Evolutionary conservation across 2,888 invertebrate genomes (phyloP), one percentile per base, ranked within the genome.

Genomic region (Caenorhabditis sp.): DNA sequence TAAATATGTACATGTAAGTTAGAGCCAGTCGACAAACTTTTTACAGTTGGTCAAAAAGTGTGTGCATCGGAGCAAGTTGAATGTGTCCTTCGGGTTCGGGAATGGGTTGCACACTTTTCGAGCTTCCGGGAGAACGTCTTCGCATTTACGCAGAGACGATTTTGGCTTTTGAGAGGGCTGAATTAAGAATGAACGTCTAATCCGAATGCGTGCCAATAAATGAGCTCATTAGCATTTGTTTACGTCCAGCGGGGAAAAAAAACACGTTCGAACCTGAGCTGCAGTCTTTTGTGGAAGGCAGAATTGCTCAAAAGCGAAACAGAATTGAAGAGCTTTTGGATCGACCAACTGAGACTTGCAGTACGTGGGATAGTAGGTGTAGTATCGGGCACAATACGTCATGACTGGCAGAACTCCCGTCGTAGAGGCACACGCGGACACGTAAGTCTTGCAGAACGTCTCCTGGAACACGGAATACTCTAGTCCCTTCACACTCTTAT

Each of bases 41-140:
- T 76, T 74, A 65, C 84, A 84, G 63, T 81, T 81, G 9, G 81
- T 79, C 22, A 83, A 53, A 62, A 84, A 84, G 24, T 83, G 81
- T 13, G 83, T 71, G 71, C 84, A 84, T 43, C 84, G 66, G 1
- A 83, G 43, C n/a, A 82, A 56, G 46, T 84, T 82, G 71, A 84
- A 83, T 3, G 81, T 78, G 78, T 83, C 82, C 22, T 73, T 76
- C 9, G 80, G 78, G 20, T 77, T 66, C 9, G 84, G 84, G 55
- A 82, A 80, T 13, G 84, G 84, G 37, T 82, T 84, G 70, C 84
- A 84, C n/a, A 81, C 81, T 61, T 79, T 79, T 52, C 83, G 43
- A 0, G 84, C 84, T 65, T 84, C 83, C 6, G 72, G 66, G 2
- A 83, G 68, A 8, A 84, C 81, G 45, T 83, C 83, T 59, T 84